These are phyloP conservation scores for Leptopterna dolabrata DNA, from an alignment of 2,888 invertebrate genomes.

Conservation along the genomic window DNA sequence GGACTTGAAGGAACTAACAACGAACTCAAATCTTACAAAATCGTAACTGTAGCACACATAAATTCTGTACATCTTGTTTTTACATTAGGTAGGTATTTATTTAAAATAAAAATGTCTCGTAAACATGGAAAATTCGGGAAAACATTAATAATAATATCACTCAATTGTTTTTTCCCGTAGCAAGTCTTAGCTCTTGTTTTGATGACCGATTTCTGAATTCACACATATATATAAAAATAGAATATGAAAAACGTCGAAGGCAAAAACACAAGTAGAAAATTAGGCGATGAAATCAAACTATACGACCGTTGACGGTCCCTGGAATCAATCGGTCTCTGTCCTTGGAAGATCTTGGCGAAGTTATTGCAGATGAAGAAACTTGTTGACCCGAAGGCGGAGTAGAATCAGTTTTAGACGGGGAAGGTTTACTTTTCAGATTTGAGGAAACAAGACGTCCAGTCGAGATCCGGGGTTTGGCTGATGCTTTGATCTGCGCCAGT, in stretches of 20 bases:
- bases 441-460: background rate
- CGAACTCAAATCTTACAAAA: background rate
- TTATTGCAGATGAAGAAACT: background rate
- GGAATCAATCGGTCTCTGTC: background rate
- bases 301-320: background rate
- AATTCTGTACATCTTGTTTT: too few relatives aligned
- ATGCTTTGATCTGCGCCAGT: conserved; percentile 55
- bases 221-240: background rate
- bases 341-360: background rate
- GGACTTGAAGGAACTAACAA: background rate
- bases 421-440: background rate
- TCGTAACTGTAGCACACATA: background rate
- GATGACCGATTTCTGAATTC: too few relatives aligned
- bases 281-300: background rate
- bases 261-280: background rate
- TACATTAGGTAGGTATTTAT: too few relatives aligned
- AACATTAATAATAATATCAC: background rate
- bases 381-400: background rate
- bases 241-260: background rate
- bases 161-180: background rate
- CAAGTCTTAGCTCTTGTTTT: background rate
- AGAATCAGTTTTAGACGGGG: background rate
- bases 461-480: conserved; percentile 50
- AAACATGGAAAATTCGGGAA: background rate
- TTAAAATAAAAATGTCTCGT: too few relatives aligned